phyloP scores from a whole-genome alignment of 1,140 invertebrate species.

The Eurosta solidaginis region DNA sequence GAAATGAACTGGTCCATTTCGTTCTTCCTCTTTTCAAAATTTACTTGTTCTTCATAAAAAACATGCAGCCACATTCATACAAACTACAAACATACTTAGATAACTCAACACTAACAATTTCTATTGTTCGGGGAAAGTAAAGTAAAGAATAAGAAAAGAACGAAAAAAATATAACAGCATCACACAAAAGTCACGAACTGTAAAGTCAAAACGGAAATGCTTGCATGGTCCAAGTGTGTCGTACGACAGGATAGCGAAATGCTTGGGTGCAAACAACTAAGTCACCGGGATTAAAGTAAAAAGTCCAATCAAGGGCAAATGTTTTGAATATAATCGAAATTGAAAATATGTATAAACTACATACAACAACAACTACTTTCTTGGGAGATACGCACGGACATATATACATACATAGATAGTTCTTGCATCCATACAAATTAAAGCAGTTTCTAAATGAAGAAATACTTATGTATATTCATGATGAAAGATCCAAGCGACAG shows the following conservation, averaged over 20 bases:
- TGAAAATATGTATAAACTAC: slow-evolving; percentile 19
- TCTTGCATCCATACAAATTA: too few relatives aligned
- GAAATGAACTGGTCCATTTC: neutral
- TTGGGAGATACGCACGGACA: too few relatives aligned
- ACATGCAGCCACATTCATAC: neutral
- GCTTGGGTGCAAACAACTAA: slow-evolving; percentile 23
- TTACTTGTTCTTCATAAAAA: neutral
- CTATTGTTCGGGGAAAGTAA: neutral
- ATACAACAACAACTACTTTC: too few relatives aligned
- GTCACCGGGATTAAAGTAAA: slow-evolving; percentile 31
- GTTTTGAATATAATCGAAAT: slow-evolving; percentile 36
- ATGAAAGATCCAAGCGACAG: too few relatives aligned
- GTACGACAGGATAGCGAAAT: neutral
- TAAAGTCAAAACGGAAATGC: slow-evolving; percentile 32
- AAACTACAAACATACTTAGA: neutral
- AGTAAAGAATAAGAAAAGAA: neutral
- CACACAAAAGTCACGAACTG: slow-evolving; percentile 34
- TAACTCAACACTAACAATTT: neutral
- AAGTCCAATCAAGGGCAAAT: slow-evolving; percentile 36
- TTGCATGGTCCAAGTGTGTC: neutral
- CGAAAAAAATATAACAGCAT: slow-evolving; percentile 5
- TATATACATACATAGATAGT: too few relatives aligned
- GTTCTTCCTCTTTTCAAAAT: neutral
- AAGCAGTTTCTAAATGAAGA: too few relatives aligned
- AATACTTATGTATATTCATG: too few relatives aligned